Evolutionary conservation across 2,797 vertebrate species (phyloP).

Genomic region (Neosilurus mollespiculum): DNA sequence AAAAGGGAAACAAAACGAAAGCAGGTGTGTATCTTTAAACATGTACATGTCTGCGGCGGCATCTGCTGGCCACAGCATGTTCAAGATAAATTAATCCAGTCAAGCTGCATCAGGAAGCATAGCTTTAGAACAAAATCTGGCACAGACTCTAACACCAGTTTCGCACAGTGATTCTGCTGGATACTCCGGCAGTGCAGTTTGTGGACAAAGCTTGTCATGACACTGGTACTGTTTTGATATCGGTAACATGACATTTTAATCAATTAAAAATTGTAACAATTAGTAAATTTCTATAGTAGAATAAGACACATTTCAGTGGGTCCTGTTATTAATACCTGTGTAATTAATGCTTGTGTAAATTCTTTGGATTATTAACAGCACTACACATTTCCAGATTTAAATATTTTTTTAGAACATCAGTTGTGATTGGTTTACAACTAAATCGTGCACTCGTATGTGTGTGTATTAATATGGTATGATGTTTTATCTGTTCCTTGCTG

Average conservation of each 20-base stretch:
- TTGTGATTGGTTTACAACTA: neutral
- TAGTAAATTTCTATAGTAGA: neutral
- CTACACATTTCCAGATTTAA: neutral
- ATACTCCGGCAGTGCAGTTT: too few relatives aligned
- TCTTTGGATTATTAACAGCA: neutral
- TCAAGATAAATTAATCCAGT: neutral
- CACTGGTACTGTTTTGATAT: neutral
- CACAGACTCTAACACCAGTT: too few relatives aligned
- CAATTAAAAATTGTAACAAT: neutral
- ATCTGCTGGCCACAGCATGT: neutral
- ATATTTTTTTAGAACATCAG: neutral
- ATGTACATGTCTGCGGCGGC: neutral
- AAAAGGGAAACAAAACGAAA: neutral
- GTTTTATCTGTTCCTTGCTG: slow-evolving; percentile 1
- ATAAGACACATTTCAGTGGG: neutral
- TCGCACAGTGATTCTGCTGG: too few relatives aligned
- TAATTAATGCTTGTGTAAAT: neutral
- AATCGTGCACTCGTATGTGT: neutral
- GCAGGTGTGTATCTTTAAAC: neutral
- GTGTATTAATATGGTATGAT: neutral
- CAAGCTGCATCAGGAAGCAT: too few relatives aligned
- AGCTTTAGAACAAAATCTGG: too few relatives aligned
- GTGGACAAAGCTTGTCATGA: too few relatives aligned
- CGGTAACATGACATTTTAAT: neutral
- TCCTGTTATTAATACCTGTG: neutral